A percentile compares a stretch with the other conserved stretches of the same genome.
Conservation (phyloP, 2,888 invertebrate species). For the Plagiodera versicolora region DNA sequence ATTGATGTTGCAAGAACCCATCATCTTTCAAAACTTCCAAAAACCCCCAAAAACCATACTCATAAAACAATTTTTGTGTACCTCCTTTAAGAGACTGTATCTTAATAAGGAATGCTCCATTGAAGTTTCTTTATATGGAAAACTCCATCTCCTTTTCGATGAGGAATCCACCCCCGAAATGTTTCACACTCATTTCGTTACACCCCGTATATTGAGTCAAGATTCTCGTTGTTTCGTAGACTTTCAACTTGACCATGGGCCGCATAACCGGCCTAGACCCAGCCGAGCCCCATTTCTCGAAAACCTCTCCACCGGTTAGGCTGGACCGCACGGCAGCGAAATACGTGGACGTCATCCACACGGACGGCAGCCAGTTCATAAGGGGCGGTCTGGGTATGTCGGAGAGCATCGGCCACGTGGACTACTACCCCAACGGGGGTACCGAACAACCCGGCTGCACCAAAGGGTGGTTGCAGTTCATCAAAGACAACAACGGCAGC, state of each 20-base stretch:
- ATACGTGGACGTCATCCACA: constrained; percentile 89
- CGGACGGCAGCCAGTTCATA: constrained; percentile 79
- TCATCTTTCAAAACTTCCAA: too few relatives aligned
- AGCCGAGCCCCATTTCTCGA: constrained; percentile 87
- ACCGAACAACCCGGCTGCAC: constrained; percentile 73
- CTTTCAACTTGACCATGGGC: constrained; percentile 70
- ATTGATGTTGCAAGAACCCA: too few relatives aligned
- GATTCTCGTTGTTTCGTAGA: constrained; percentile 54
- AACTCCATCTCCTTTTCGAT: too few relatives aligned
- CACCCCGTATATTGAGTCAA: too few relatives aligned
- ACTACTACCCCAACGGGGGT: constrained; percentile 91
- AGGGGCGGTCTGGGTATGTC: constrained; percentile 78
- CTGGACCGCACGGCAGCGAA: constrained; percentile 84
- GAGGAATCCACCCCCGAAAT: too few relatives aligned
- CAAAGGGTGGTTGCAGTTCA: constrained; percentile 64
- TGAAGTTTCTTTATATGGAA: too few relatives aligned
- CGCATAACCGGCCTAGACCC: constrained; percentile 89
- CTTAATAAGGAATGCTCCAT: too few relatives aligned
- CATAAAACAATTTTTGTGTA: too few relatives aligned
- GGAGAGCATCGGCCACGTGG: constrained; percentile 83
- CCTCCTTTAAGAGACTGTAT: too few relatives aligned
- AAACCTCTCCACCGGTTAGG: constrained; percentile 77
- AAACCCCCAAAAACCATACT: too few relatives aligned
- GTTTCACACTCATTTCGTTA: too few relatives aligned
- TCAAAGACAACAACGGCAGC: constrained; percentile 65